A percentile compares a stretch with the other conserved stretches of the same genome.
phyloP scores from a whole-genome alignment of 2,888 invertebrate genomes.

The Dynastes grantii region DNA sequence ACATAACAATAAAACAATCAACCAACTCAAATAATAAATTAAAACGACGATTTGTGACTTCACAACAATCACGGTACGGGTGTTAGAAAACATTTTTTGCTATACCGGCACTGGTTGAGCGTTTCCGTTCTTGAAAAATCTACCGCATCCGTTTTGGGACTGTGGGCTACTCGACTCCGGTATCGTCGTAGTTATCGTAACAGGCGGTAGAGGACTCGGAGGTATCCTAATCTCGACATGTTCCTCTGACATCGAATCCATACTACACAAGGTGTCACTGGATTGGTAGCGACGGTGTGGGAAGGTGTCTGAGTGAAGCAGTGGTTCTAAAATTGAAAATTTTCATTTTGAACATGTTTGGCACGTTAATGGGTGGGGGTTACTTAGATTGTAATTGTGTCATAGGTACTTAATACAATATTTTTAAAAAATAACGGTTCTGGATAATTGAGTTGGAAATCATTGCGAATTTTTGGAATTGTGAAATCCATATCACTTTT shows the following conservation, averaged over 20 bases:
- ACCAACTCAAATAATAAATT: conserved; percentile 36
- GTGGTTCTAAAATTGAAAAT: conserved; percentile 66
- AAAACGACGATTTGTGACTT: neutral
- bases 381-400: no score
- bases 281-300: conserved; percentile 70
- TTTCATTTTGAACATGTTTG: neutral
- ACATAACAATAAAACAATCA: conserved; percentile 16
- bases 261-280: conserved; percentile 78
- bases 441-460: no score
- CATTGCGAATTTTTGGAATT: no score
- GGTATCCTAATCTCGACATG: conserved; percentile 75
- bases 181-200: conserved; percentile 66
- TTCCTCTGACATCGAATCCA: conserved; percentile 77
- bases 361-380: neutral
- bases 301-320: conserved; percentile 66
- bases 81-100: neutral
- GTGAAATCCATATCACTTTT: no score
- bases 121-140: conserved; percentile 44
- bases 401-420: no score
- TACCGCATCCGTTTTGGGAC: conserved; percentile 39
- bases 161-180: conserved; percentile 64
- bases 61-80: neutral
- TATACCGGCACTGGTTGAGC: conserved; percentile 46
- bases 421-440: no score
- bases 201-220: conserved; percentile 69